Evolutionary conservation across 2,888 invertebrate genomes (phyloP).

Genomic region (Sinotaia quadrata): DNA sequence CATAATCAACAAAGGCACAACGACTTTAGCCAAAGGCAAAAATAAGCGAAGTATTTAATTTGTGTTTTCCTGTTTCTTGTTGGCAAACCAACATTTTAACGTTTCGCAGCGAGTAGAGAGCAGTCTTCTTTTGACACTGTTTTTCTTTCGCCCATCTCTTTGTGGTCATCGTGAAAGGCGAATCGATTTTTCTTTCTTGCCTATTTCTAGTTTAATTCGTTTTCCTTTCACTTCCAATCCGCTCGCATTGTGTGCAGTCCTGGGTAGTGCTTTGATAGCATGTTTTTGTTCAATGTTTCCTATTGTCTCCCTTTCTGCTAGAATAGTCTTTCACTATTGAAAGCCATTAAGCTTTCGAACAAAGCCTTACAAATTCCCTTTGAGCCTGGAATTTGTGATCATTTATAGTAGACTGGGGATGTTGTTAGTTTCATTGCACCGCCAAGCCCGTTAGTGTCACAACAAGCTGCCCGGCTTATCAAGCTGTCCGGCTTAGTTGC

Average conservation of each 20-base stretch:
- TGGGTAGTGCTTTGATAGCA: constrained; percentile 1
- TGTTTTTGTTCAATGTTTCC: constrained; percentile 8
- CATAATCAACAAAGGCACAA: constrained; percentile 14
- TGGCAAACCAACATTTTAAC: no score
- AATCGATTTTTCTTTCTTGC: constrained; percentile 3
- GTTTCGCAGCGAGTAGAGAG: no score
- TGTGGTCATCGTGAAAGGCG: background rate
- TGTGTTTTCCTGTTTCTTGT: constrained; percentile 12
- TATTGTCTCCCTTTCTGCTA: constrained; percentile 13
- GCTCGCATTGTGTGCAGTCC: constrained; percentile 7
- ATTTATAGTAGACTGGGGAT: no score
- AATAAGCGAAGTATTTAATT: constrained; percentile 17
- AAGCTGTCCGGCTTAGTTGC: no score
- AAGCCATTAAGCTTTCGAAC: constrained; percentile 13
- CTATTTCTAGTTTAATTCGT: constrained; percentile 6
- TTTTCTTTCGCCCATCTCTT: background rate
- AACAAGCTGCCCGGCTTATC: no score
- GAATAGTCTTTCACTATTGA: constrained; percentile 5
- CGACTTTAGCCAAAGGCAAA: background rate
- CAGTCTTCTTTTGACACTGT: background rate
- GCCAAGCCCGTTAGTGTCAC: no score
- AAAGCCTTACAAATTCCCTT: constrained; percentile 2
- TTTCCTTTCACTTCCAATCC: constrained; percentile 9
- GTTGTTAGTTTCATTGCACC: no score
- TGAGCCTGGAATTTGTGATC: no score